A percentile compares a stretch with the other conserved stretches of the same genome.
Evolutionary conservation across 2,113 vertebrate species (phyloP).

Genomic region (Spilogale gracilis): DNA sequence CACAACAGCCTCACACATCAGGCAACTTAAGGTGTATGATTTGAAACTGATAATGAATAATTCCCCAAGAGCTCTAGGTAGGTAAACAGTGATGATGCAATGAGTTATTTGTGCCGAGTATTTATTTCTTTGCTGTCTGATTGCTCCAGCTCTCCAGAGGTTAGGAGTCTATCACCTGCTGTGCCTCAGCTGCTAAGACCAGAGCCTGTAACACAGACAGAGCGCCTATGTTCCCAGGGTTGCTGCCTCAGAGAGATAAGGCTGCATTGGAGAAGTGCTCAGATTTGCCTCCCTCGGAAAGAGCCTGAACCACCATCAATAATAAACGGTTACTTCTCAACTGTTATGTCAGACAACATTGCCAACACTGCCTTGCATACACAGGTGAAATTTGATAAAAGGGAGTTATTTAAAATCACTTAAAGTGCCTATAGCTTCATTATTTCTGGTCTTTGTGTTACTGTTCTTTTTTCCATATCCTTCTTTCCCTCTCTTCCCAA

Average conservation of each 20-base stretch:
- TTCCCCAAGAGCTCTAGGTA: conserved; percentile 38
- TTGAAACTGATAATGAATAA: not conserved
- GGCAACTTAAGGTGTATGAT: not conserved
- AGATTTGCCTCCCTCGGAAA: not conserved
- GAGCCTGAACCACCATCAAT: not conserved
- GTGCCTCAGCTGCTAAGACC: not conserved
- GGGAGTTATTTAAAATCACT: not conserved
- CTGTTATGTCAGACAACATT: conserved; percentile 18
- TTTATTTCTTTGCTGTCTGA: conserved; percentile 53
- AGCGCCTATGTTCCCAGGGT: not conserved
- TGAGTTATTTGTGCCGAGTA: not conserved
- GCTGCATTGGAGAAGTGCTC: conserved; percentile 4
- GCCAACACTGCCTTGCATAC: not conserved
- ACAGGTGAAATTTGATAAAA: conserved; percentile 26
- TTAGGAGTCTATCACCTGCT: conserved; percentile 49
- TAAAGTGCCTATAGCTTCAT: conserved; percentile 1
- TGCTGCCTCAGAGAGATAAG: conserved; percentile 75
- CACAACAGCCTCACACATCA: not conserved
- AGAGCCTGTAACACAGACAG: conserved; percentile 45
- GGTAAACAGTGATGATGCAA: not conserved
- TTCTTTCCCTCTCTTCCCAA: fast-evolving
- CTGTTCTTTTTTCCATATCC: not conserved
- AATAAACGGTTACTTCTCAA: not conserved
- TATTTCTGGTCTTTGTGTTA: conserved; percentile 5
- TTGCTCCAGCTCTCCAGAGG: conserved; percentile 25